Conservation (phyloP, 2,113 vertebrate genomes). For the Garra rufa region DNA sequence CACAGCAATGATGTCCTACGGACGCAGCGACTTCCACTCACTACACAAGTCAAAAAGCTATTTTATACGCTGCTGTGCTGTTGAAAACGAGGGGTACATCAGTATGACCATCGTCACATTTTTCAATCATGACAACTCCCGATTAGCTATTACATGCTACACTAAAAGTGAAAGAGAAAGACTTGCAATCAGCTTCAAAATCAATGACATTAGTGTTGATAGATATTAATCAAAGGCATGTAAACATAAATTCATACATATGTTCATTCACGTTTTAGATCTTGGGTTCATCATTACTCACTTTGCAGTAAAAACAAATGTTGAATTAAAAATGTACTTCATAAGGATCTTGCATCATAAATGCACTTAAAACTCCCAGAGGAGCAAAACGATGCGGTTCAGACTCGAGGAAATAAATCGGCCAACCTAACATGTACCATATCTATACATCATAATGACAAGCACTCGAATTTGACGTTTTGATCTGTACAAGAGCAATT, state of each 20-base stretch:
- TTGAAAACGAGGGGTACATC: background rate
- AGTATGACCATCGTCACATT: background rate
- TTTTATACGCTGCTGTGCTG: background rate
- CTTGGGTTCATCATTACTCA: background rate
- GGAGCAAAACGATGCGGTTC: background rate
- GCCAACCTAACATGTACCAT: slow-evolving; percentile 36
- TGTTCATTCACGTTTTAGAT: background rate
- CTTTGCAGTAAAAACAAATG: background rate
- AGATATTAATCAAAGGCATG: slow-evolving; percentile 6
- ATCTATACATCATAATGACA: slow-evolving; percentile 57
- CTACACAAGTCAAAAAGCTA: background rate
- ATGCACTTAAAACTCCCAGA: slow-evolving; percentile 5
- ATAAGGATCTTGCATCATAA: background rate
- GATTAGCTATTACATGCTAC: slow-evolving; percentile 1
- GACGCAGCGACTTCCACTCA: background rate
- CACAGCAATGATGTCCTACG: background rate
- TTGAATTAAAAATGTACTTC: background rate
- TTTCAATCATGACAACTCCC: background rate
- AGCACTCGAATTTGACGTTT: slow-evolving; percentile 67
- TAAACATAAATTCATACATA: background rate
- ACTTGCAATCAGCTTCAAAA: background rate
- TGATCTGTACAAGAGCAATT: slow-evolving; percentile 76
- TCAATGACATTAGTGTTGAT: slow-evolving; percentile 11
- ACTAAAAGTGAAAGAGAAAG: background rate
- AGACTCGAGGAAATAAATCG: background rate